Conservation (phyloP, 2,113 vertebrate genomes). For the Phaetusa simplex region DNA sequence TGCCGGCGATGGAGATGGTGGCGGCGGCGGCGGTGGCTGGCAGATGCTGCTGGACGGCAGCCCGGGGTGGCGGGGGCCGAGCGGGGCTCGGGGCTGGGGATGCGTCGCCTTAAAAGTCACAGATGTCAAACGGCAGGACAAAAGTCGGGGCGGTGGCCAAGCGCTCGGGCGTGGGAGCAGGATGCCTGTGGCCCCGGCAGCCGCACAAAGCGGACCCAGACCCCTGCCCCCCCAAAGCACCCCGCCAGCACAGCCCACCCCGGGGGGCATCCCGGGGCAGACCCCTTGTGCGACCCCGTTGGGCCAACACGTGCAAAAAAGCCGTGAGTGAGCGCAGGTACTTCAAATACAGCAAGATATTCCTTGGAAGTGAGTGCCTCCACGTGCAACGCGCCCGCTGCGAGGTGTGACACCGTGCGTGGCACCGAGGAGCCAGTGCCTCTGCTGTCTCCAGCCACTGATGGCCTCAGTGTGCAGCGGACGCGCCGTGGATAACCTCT, state of each 20-base stretch:
- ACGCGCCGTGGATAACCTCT: not conserved
- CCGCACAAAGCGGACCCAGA: accelerated
- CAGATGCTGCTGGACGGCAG: constrained; percentile 26
- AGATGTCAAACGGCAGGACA: constrained; percentile 45
- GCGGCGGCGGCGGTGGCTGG: not conserved
- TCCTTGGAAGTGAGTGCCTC: not conserved
- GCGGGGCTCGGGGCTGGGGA: not conserved
- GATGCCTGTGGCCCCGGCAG: accelerated
- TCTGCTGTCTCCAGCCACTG: not conserved
- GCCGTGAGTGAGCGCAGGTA: not conserved
- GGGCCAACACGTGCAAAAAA: not conserved
- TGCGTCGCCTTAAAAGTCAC: not conserved
- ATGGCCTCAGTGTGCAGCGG: accelerated
- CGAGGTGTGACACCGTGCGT: accelerated
- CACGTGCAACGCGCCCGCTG: accelerated
- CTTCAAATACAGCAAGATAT: not conserved
- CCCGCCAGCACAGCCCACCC: accelerated
- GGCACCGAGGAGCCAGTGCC: too few species aligned
- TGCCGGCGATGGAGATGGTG: not conserved
- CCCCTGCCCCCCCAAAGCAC: not conserved
- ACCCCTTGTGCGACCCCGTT: accelerated
- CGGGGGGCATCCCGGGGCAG: accelerated
- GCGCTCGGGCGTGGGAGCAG: accelerated
- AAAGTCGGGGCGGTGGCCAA: not conserved
- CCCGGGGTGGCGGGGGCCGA: not conserved